A percentile compares a stretch with the other conserved stretches of the same genome.
Evolutionary conservation across 2,888 invertebrate species (phyloP).

Genomic region (Tinea semifulvella): DNA sequence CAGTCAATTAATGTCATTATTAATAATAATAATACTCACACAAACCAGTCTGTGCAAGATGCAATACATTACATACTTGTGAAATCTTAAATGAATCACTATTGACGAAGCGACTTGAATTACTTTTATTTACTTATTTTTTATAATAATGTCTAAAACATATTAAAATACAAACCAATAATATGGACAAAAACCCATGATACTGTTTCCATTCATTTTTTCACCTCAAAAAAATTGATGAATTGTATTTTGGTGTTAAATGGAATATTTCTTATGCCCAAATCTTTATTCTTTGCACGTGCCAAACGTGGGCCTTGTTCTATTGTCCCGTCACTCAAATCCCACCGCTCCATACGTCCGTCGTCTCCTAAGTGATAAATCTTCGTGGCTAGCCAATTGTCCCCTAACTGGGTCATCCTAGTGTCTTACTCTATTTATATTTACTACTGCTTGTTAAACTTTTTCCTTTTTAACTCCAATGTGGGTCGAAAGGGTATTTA

Average conservation of each 20-base stretch:
- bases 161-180: too few species aligned
- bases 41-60: too few species aligned
- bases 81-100: too few species aligned
- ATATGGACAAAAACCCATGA: background rate
- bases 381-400: constrained; percentile 50
- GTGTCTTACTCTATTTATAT: constrained; percentile 31
- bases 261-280: background rate
- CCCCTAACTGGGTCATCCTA: constrained; percentile 54
- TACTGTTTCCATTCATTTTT: background rate
- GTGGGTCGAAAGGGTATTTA: too few species aligned
- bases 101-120: too few species aligned
- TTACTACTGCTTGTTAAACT: constrained; percentile 8
- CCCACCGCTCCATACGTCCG: constrained; percentile 19
- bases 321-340: constrained; percentile 29
- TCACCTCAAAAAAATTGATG: constrained; percentile 7
- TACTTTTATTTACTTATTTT: too few species aligned
- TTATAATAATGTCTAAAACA: too few species aligned
- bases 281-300: constrained; percentile 13
- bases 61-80: too few species aligned
- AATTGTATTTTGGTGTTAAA: constrained; percentile 4
- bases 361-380: constrained; percentile 39
- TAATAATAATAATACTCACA: too few species aligned
- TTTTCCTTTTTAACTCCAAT: constrained; percentile 9
- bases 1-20: too few species aligned
- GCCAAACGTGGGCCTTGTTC: constrained; percentile 14